Evolutionary conservation across 1,140 invertebrate species (phyloP), one percentile per base, ranked within the genome.

Genomic region (Ceratina australensis): DNA sequence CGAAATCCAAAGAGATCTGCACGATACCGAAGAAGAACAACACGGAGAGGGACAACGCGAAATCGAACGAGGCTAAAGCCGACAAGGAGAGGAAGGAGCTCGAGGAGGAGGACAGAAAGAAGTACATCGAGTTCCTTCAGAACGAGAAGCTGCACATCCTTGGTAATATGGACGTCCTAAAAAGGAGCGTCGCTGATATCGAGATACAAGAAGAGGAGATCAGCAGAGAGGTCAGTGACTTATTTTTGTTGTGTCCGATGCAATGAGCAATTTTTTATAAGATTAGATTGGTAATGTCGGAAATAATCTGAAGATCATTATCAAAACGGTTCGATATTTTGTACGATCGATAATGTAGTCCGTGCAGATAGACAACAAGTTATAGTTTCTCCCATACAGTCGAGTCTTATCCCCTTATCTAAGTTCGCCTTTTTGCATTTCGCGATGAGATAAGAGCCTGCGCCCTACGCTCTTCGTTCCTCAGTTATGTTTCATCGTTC

Each of bases 191-290:
- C 78, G 93, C 94, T 1, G 96, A 97, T 85, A 95, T 97, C 65
- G 95, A 97, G 86, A 94, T 94, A 24, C 96, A 97, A 87, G 96
- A 97, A 87, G 96, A 96, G 88, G 96, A 98, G 90, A 95, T 96
- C 24, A 93, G 96, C 49, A 93, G 96, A 93, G 96, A 97, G 94
- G 96, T 97, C 89, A 56, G 49, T 57, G 18, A 57, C 20, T 57
- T 57, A 8, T 57, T 2, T 57, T 57, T 24, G 26, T 26, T 8
- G 26, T 24, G 16, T 24, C 57, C 12, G 24, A 22, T 64, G 7
- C 10, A 5, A 54, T 54, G 4, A n/a, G 13, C 2, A 13, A 54
- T 54, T 54, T 54, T 54, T 54, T 10, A 54, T 3, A 15, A 54
- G 12, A 52, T 18, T 18, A 54, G 52, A 18, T 4, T 12, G 50